A percentile compares a stretch with the other conserved stretches of the same genome.
These are phyloP conservation scores for Nemurella pictetii DNA, from an alignment of 2,888 invertebrate species.

Conservation along the genomic window DNA sequence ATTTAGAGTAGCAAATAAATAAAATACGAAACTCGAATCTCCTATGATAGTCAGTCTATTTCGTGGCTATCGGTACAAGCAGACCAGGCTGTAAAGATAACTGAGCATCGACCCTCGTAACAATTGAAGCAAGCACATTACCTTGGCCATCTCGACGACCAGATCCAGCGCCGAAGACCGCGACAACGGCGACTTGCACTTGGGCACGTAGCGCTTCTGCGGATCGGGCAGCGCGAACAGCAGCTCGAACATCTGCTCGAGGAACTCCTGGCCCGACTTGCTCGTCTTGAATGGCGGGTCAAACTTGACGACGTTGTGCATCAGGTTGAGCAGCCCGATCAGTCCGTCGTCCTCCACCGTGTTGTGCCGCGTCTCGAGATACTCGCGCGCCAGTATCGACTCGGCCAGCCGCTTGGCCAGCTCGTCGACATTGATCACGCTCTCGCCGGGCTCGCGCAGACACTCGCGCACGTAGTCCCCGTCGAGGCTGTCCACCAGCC, in stretches of 20 bases:
- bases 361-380: slow-evolving; percentile 77
- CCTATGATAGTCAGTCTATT: no score
- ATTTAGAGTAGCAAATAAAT: no score
- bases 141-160: slow-evolving; percentile 84
- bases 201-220: slow-evolving; percentile 81
- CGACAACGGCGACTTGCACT: slow-evolving; percentile 89
- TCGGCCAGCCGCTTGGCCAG: slow-evolving; percentile 73
- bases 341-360: slow-evolving; percentile 89
- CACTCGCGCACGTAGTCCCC: slow-evolving; percentile 74
- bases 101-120: no score
- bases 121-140: no score
- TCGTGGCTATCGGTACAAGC: no score
- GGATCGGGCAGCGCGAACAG: slow-evolving; percentile 89
- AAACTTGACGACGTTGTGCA: slow-evolving; percentile 87
- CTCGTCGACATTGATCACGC: slow-evolving; percentile 70
- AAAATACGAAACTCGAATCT: no score
- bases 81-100: no score
- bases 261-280: slow-evolving; percentile 70
- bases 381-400: slow-evolving; percentile 76
- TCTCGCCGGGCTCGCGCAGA: slow-evolving; percentile 59
- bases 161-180: slow-evolving; percentile 90
- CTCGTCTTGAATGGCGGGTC: slow-evolving; percentile 84
- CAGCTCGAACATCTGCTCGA: slow-evolving; percentile 77
- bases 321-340: slow-evolving; percentile 81
- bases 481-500: slow-evolving; percentile 83